phyloP scores from a whole-genome alignment of 2,113 vertebrate species.

The Charadrius vociferus region DNA sequence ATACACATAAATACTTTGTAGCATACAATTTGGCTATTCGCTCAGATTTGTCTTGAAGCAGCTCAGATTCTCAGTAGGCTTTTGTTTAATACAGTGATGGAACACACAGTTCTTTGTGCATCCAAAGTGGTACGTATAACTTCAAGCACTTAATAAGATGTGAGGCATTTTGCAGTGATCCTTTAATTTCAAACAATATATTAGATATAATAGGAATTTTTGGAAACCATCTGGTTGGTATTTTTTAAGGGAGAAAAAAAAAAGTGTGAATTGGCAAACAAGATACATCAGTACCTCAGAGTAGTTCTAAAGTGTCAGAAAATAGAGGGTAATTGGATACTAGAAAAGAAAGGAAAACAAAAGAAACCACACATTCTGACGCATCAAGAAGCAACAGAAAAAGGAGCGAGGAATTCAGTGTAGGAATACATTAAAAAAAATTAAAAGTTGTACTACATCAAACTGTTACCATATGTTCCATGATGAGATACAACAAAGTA shows the following conservation, averaged over 20 bases:
- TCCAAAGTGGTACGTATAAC: neutral
- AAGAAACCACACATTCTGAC: neutral
- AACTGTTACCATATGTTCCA: constrained; percentile 1
- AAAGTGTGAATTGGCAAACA: neutral
- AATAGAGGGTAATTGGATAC: neutral
- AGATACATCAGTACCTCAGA: neutral
- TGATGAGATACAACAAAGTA: neutral
- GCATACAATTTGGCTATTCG: neutral
- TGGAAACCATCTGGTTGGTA: constrained; percentile 23
- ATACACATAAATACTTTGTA: neutral
- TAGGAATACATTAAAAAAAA: neutral
- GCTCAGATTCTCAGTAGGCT: neutral
- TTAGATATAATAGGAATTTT: constrained; percentile 25
- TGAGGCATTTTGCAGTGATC: neutral
- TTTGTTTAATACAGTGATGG: neutral
- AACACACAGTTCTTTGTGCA: neutral
- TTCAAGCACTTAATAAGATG: neutral
- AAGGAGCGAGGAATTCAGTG: neutral
- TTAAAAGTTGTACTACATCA: neutral
- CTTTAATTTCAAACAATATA: constrained; percentile 25
- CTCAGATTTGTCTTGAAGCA: neutral
- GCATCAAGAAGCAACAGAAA: neutral
- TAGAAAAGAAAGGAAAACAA: neutral
- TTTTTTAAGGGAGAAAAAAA: neutral
- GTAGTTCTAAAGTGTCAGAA: neutral